These are phyloP conservation scores for Anolis carolinensis DNA, from an alignment of 2,113 vertebrate species.

Conservation along the genomic window DNA sequence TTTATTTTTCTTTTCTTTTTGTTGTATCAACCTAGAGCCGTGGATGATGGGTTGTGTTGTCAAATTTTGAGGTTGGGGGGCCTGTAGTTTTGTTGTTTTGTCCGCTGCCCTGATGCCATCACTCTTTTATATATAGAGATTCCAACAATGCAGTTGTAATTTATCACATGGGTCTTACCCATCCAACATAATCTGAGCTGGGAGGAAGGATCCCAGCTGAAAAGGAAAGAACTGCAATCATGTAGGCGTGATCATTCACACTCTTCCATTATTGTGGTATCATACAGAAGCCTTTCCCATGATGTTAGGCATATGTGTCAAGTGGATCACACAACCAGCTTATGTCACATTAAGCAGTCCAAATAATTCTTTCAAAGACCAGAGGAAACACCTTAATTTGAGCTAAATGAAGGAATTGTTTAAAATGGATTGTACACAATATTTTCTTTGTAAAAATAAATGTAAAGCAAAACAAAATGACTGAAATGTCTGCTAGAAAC, in stretches of 20 bases:
- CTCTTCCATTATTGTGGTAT: neutral
- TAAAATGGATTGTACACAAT: neutral
- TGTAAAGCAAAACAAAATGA: neutral
- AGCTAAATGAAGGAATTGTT: neutral
- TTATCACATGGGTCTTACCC: neutral
- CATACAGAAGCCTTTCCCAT: neutral
- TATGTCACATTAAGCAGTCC: neutral
- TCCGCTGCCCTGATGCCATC: no score
- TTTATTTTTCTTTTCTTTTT: no score
- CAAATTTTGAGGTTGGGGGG: no score
- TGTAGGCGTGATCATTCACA: neutral
- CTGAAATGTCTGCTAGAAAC: slow-evolving; percentile 23
- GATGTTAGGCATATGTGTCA: neutral
- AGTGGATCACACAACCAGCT: neutral
- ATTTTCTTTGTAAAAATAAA: slow-evolving; percentile 37
- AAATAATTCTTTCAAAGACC: neutral
- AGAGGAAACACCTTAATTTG: neutral
- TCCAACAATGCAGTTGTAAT: neutral
- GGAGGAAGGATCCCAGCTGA: neutral
- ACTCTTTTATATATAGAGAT: no score
- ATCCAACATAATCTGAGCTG: neutral
- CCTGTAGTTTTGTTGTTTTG: no score
- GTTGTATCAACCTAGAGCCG: no score
- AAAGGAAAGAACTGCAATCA: neutral
- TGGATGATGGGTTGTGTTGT: no score